Base-by-base conservation (phyloP, 2,888 invertebrate species). In the Agriopis leucophaearia region DNA sequence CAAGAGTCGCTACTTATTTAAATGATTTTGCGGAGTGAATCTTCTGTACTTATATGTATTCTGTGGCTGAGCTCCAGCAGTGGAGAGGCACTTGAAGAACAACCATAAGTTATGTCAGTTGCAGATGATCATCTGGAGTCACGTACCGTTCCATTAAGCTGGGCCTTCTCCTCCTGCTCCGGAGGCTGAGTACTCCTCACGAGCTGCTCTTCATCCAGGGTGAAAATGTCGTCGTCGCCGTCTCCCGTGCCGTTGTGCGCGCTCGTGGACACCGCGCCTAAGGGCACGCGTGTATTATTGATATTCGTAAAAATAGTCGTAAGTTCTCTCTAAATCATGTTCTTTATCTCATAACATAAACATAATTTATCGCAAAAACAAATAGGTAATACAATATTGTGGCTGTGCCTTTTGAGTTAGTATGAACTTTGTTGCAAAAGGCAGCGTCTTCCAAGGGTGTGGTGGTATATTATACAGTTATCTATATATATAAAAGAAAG, bases 141-240 rank as follows among this genome's bases (percentile, higher is more conserved):
- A 48, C 74, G 64, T 13, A 88, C 90, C 79, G 83, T 86, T 66
- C 84, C 86, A 76, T 70, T 83, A 7, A 73, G 58, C 36, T 64
- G 74, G 0, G 51, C 68, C 62, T 86, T 90, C 2, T 91, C 89
- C 0, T 91, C 90, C 0, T 74, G 70, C 0, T 86, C 84, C 0
- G 73, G 73, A 13, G 42, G 51, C 54, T 10, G 72, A 16, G 47
- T 64, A 40, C 71, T 50, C 66, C 82, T 89, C 2, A 78, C 78
- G 0, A 86, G 81, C 74, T 96, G 95, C 81, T 97, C 97, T 78
- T 97, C 97, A 74, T 98, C 98, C 77, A 98, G 90, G 16, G 96
- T 95, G 85, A 98, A 98, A 86, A 98, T 97, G 83, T 97, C 95
- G 75, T 98, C 98, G 45, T 96, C 96, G 0, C 93, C 93, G 70